Evolutionary conservation across 2,113 vertebrate species (phyloP).

Genomic region (Calypte anna): DNA sequence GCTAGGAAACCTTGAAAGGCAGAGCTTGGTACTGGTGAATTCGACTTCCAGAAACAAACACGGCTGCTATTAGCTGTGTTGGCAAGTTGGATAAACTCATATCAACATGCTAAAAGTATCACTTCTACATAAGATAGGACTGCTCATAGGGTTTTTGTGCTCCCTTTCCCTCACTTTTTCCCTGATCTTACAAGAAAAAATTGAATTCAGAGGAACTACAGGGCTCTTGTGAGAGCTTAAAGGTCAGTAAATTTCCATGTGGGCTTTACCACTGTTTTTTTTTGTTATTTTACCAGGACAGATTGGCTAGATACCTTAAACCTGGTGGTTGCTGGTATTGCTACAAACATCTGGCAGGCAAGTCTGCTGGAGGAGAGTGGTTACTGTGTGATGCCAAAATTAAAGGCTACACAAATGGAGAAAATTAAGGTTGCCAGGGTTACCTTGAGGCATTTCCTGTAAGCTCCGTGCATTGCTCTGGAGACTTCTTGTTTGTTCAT

Average conservation of each 20-base stretch:
- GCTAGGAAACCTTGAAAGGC: neutral
- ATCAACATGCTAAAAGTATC: neutral
- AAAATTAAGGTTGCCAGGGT: conserved; percentile 50
- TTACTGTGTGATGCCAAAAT: conserved; percentile 20
- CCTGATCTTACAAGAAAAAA: neutral
- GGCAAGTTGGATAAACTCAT: neutral
- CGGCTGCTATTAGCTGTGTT: neutral
- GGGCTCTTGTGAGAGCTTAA: neutral
- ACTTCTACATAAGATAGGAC: neutral
- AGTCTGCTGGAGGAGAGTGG: neutral
- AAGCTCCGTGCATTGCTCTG: neutral
- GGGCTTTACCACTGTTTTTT: neutral
- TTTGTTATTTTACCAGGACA: neutral
- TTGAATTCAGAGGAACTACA: neutral
- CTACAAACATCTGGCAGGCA: conserved; percentile 34
- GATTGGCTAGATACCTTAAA: neutral
- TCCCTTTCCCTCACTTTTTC: neutral
- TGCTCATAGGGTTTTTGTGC: neutral
- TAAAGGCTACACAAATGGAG: conserved; percentile 43
- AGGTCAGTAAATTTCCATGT: neutral
- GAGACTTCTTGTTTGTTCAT: neutral
- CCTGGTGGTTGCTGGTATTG: neutral
- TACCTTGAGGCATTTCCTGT: conserved; percentile 63
- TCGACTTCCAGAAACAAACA: neutral
- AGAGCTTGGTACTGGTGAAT: neutral